Evolutionary conservation across 2,113 vertebrate species (phyloP).

Genomic region (Acrocephalus arundinaceus): DNA sequence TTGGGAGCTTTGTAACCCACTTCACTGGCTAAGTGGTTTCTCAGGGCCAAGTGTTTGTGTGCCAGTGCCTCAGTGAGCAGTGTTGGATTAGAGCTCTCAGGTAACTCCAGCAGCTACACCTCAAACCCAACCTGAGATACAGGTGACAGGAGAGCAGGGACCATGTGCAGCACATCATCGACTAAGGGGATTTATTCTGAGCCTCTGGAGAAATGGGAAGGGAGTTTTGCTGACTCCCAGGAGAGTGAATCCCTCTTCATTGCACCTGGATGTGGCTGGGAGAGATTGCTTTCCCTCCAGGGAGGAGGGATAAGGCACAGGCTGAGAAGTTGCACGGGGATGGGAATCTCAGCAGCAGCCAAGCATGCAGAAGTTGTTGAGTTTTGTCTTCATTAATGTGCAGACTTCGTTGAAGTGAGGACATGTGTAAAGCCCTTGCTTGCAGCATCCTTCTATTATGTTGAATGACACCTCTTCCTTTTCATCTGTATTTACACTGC

Average conservation of each 20-base stretch:
- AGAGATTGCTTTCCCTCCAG: background rate
- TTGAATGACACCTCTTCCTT: constrained; percentile 35
- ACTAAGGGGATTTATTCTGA: background rate
- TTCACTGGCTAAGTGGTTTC: background rate
- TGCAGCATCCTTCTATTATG: background rate
- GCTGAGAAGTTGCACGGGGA: background rate
- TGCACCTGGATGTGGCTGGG: background rate
- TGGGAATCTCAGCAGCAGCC: background rate
- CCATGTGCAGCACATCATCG: background rate
- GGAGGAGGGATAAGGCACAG: background rate
- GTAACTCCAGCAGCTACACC: background rate
- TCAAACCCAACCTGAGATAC: background rate
- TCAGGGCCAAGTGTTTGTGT: background rate
- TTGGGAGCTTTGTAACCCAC: background rate
- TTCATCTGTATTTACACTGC: constrained; percentile 42
- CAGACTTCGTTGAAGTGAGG: background rate
- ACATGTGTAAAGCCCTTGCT: background rate
- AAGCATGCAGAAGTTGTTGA: background rate
- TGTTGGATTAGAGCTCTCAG: background rate
- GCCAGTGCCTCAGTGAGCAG: background rate
- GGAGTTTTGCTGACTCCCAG: background rate
- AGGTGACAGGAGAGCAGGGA: background rate
- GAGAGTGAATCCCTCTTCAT: background rate
- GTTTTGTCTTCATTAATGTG: background rate
- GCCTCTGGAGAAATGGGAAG: background rate